Conservation (phyloP, 2,888 invertebrate genomes). For the Eurytoma adleriae region DNA sequence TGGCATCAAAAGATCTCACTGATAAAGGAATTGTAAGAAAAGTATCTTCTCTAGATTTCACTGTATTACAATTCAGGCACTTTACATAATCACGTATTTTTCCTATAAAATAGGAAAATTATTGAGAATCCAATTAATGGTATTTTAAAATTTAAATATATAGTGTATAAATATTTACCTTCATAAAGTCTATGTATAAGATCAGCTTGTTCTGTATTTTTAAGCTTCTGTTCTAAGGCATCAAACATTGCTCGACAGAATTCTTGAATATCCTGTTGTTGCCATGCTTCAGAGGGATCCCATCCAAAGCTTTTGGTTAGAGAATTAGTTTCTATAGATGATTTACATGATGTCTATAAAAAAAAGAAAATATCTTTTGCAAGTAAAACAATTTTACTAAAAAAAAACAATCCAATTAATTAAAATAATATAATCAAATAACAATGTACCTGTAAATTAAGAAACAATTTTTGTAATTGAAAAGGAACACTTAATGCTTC, state of each 20-base stretch:
- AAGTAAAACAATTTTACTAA: background rate
- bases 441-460: constrained; percentile 84
- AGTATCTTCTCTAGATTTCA: constrained; percentile 88
- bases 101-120: constrained; percentile 72
- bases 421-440: constrained; percentile 16
- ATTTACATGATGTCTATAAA: constrained; percentile 84
- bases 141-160: constrained; percentile 14
- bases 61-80: constrained; percentile 89
- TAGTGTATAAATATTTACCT: constrained; percentile 70
- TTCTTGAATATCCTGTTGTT: constrained; percentile 95
- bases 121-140: constrained; percentile 53
- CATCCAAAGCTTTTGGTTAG: constrained; percentile 93
- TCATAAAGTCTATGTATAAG: constrained; percentile 89
- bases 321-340: constrained; percentile 91
- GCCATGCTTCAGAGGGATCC: constrained; percentile 93
- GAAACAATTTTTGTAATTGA: constrained; percentile 90
- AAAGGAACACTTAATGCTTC: constrained; percentile 88
- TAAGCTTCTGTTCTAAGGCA: constrained; percentile 89
- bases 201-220: constrained; percentile 88
- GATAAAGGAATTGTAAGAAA: constrained; percentile 92
- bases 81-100: constrained; percentile 93
- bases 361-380: constrained; percentile 30
- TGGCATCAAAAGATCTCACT: constrained; percentile 88
- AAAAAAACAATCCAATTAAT: constrained; percentile 13
- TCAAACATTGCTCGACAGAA: constrained; percentile 94